Evolutionary conservation across 2,113 vertebrate genomes (phyloP), one percentile per base, ranked within the genome.

Genomic region (Neodontobutis hainanensis): DNA sequence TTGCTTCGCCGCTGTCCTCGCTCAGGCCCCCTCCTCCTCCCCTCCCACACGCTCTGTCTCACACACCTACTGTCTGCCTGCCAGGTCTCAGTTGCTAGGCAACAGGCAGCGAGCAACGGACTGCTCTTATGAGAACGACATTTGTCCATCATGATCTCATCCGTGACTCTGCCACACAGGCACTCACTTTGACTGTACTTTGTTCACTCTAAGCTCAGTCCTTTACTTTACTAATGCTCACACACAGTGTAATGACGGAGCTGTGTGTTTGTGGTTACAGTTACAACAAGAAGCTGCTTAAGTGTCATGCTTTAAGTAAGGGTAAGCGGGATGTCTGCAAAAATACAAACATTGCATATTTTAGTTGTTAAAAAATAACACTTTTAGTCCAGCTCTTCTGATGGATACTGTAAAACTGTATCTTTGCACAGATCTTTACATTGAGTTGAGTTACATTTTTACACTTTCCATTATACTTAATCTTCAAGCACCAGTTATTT

Each of bases 41-140:
- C 67, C 77, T 81, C 88, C 83, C 88, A 91, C 90, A 85, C 89
- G 48, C 80, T 83, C 71, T 51, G 72, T 88, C 90, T 88, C 88
- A 84, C 87, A 89, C 90, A 93, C 91, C 90, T 90, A 91, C 90
- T 79, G 90, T 92, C 90, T 92, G 88, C 89, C 88, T 75, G 85
- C 86, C 91, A 90, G 89, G 88, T 91, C 88, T 90, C 85, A 92
- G 92, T 94, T 94, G 92, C 92, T 92, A 92, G 82, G 92, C 90
- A 86, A 94, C 91, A 87, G 69, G 85, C 84, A 59, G 71, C 73
- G 86, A 89, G 83, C 53, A 61, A 83, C 88, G 90, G 85, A 89
- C 87, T 89, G 89, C 88, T 91, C 90, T 91, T 90, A 85, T 87
- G 88, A 88, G 82, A 88, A 88, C 80, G 83, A 88, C 87, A 75